These are phyloP conservation scores for Neotoma lepida DNA, from an alignment of 2,113 vertebrate genomes.

Conservation along the genomic window DNA sequence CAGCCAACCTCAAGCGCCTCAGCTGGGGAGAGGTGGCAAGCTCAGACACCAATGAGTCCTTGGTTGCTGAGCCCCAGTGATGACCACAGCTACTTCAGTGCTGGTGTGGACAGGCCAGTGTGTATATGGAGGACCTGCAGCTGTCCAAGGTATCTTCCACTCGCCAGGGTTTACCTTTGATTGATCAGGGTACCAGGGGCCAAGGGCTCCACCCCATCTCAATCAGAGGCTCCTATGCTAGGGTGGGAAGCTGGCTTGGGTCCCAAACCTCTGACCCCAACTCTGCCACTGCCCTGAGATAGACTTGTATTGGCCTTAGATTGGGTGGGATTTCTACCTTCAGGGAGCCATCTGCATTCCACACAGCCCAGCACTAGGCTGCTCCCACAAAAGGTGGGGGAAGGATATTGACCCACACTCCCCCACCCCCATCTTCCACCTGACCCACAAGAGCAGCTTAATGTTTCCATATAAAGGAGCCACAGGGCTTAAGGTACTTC, in stretches of 20 bases:
- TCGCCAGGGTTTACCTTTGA: neutral
- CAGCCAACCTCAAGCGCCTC: neutral
- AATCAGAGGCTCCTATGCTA: no score
- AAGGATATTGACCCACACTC: neutral
- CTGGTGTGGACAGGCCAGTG: accelerated
- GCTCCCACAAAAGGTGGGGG: neutral
- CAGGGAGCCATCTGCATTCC: neutral
- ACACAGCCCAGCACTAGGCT: neutral
- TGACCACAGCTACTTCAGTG: neutral
- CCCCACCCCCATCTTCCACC: neutral
- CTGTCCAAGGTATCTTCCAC: neutral
- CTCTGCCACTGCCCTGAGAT: neutral
- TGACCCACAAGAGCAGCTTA: slow-evolving; percentile 75
- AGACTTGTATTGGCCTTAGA: neutral
- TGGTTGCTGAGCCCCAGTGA: accelerated
- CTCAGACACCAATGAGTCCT: neutral
- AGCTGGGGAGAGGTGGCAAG: no score
- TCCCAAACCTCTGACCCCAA: neutral
- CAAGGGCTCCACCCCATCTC: neutral
- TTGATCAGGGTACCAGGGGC: neutral
- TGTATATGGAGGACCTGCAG: accelerated
- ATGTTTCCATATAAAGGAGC: slow-evolving; percentile 85
- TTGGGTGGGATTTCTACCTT: neutral
- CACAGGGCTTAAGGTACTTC: slow-evolving; percentile 77
- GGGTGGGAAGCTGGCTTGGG: neutral